A percentile compares a stretch with the other conserved stretches of the same genome.
Evolutionary conservation across 64 coral and sea anemone genomes (phyloP).

Genomic region (Actinia equina): DNA sequence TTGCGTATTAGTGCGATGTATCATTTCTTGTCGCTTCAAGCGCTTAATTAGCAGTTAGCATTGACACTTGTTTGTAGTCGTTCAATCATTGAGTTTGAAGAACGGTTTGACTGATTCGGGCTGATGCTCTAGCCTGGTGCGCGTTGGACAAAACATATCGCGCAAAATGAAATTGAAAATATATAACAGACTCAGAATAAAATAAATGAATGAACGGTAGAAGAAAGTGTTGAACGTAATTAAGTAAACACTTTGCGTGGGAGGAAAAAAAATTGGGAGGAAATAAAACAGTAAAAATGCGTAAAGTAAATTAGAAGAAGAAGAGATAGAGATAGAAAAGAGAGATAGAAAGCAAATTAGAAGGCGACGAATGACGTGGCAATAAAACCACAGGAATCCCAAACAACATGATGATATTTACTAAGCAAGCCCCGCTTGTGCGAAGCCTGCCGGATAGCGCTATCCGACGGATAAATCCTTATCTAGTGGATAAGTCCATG

Average conservation of each 20-base stretch:
- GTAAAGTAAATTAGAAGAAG: neutral
- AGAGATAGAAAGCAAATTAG: neutral
- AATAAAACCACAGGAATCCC: neutral
- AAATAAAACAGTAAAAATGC: neutral
- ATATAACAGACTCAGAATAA: neutral
- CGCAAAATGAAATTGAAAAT: neutral
- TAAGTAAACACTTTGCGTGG: neutral
- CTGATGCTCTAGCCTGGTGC: neutral
- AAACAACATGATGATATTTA: neutral
- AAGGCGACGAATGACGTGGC: neutral
- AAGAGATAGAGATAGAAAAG: neutral
- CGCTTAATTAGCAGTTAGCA: slow-evolving; percentile 7
- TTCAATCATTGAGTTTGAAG: neutral
- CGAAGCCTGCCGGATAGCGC: too few species aligned
- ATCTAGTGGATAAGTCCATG: too few species aligned
- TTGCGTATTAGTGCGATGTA: slow-evolving; percentile 3
- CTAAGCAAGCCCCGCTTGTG: too few species aligned
- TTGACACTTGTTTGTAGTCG: neutral
- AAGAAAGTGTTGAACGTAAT: neutral
- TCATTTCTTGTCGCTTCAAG: neutral
- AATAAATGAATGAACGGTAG: neutral
- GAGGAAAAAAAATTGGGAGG: neutral
- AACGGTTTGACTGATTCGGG: neutral
- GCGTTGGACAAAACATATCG: neutral
- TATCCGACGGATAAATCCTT: too few species aligned